phyloP scores from a whole-genome alignment of 1,140 invertebrate species.

The Polypedilum vanderplanki region DNA sequence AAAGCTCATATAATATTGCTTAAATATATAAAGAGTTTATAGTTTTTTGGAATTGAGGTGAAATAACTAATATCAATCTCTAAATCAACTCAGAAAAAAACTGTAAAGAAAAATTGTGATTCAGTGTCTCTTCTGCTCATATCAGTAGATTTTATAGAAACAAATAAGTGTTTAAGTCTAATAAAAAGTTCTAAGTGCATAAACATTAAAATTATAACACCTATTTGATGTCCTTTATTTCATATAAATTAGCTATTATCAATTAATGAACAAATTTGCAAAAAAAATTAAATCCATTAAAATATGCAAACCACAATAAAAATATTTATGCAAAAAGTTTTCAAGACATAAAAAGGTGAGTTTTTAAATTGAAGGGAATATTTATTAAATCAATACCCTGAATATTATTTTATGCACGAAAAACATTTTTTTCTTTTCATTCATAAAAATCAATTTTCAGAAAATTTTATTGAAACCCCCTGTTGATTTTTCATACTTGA shows the following conservation, averaged over 20 bases:
- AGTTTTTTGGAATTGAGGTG: neutral
- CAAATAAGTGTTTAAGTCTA: neutral
- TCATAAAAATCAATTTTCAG: slow-evolving; percentile 16
- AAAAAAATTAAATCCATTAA: neutral
- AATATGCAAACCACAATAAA: neutral
- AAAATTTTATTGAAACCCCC: neutral
- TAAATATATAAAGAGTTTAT: neutral
- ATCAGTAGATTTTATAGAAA: slow-evolving; percentile 13
- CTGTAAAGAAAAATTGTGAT: neutral
- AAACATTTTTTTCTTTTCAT: slow-evolving; percentile 19
- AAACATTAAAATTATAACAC: neutral
- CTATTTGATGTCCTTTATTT: slow-evolving; percentile 11
- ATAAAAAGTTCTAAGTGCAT: neutral
- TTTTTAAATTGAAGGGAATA: neutral
- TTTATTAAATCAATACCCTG: neutral
- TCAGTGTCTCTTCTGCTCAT: neutral
- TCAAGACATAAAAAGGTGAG: slow-evolving; percentile 12
- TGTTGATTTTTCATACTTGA: neutral
- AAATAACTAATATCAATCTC: neutral
- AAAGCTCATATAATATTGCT: neutral
- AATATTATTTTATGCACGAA: neutral
- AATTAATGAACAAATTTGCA: neutral
- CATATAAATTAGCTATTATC: neutral
- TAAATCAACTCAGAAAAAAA: neutral
- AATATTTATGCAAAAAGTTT: neutral